These are phyloP conservation scores for Drosophila rhopaloa DNA, from an alignment of 1,140 invertebrate genomes.

Conservation along the genomic window DNA sequence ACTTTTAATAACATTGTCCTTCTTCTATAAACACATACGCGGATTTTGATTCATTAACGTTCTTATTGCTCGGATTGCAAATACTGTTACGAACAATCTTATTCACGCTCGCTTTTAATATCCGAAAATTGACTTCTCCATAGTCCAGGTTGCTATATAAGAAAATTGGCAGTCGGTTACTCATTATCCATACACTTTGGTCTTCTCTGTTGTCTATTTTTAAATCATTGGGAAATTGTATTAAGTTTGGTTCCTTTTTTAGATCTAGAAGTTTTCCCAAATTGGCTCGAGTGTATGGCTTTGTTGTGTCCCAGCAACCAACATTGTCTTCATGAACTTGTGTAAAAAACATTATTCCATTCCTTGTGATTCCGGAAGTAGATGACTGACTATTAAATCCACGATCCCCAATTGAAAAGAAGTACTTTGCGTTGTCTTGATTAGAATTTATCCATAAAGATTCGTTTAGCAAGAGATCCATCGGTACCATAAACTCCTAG, in stretches of 20 bases:
- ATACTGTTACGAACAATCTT: conserved; percentile 88
- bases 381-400: conserved; percentile 89
- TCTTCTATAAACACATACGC: conserved; percentile 57
- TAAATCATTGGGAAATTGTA: conserved; percentile 92
- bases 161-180: conserved; percentile 90
- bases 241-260: conserved; percentile 85
- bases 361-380: conserved; percentile 88
- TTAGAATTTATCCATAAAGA: conserved; percentile 85
- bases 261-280: conserved; percentile 86
- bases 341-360: conserved; percentile 91
- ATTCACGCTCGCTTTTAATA: conserved; percentile 87
- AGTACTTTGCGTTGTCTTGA: conserved; percentile 85
- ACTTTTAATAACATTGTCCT: conserved; percentile 66
- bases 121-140: conserved; percentile 89
- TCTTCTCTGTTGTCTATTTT: conserved; percentile 89
- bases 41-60: conserved; percentile 17
- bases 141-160: conserved; percentile 88
- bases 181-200: conserved; percentile 90
- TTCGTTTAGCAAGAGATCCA: conserved; percentile 88
- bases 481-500: conserved; percentile 89
- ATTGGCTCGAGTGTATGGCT: conserved; percentile 88
- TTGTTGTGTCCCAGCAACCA: conserved; percentile 92
- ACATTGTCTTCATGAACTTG: conserved; percentile 90
- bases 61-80: conserved; percentile 87
- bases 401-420: conserved; percentile 88